These are phyloP conservation scores for Pyrrhosoma nymphula DNA, from an alignment of 2,888 invertebrate genomes.

Conservation along the genomic window DNA sequence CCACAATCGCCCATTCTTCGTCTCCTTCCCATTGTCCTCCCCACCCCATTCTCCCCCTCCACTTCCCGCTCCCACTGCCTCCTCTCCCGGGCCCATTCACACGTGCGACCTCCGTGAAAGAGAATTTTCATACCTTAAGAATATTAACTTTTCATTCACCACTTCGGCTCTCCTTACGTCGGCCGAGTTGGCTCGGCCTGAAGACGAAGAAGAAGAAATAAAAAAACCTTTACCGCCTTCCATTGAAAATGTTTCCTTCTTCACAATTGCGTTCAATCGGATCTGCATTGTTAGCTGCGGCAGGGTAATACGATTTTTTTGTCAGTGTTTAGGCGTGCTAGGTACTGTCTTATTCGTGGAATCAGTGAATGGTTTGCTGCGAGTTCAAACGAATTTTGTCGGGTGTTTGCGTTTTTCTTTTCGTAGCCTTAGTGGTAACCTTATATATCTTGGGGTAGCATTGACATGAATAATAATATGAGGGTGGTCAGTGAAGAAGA, in stretches of 20 bases:
- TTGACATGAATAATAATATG: background rate
- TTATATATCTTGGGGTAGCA: too few species aligned
- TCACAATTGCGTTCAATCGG: background rate
- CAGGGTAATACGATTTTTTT: background rate
- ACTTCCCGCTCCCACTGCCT: background rate
- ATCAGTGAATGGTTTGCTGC: background rate
- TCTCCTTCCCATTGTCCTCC: background rate
- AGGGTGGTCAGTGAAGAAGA: background rate
- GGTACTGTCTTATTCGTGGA: background rate
- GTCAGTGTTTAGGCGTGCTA: background rate
- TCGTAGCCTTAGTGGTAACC: too few species aligned
- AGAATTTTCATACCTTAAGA: conserved; percentile 24
- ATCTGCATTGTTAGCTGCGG: background rate
- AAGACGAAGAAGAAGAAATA: background rate
- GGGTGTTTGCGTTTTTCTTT: background rate
- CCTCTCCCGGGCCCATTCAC: background rate
- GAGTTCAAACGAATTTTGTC: background rate
- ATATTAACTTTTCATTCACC: conserved; percentile 36
- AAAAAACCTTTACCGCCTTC: background rate
- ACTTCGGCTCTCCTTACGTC: background rate
- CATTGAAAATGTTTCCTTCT: conserved; percentile 27
- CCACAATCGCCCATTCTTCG: background rate
- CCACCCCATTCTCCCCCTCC: background rate
- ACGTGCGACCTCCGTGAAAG: conserved; percentile 20
- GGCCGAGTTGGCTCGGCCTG: background rate